These are phyloP conservation scores for Netelia inedita DNA, from an alignment of 2,888 invertebrate species.

Conservation along the genomic window DNA sequence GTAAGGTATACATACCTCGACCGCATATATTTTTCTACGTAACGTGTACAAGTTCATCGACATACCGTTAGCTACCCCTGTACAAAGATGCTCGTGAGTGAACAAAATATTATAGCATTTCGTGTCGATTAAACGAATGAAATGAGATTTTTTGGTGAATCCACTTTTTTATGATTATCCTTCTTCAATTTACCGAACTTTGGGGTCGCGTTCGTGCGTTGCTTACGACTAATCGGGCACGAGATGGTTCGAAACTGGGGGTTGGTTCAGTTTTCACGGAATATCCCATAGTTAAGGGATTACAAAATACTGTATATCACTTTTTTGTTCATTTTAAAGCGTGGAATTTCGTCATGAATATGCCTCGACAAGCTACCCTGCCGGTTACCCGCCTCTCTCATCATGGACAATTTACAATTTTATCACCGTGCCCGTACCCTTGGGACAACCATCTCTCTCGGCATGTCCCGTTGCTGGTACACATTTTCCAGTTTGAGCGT, in stretches of 20 bases:
- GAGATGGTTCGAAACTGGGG: too few relatives aligned
- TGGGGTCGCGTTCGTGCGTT: neutral
- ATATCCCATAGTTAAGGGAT: neutral
- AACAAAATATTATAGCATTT: neutral
- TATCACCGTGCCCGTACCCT: slow-evolving; percentile 30
- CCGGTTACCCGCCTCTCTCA: slow-evolving; percentile 23
- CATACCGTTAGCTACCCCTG: neutral
- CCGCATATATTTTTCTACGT: neutral
- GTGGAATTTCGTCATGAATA: slow-evolving; percentile 65
- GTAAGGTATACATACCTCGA: neutral
- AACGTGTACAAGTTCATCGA: neutral
- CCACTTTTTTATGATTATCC: too few relatives aligned
- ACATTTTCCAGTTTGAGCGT: slow-evolving; percentile 17
- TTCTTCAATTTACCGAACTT: neutral
- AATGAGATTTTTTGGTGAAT: neutral
- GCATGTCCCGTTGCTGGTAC: neutral
- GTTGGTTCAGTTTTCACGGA: too few relatives aligned
- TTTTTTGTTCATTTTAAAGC: slow-evolving; percentile 35
- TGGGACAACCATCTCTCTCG: slow-evolving; percentile 12
- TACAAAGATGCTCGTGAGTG: neutral
- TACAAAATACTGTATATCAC: neutral
- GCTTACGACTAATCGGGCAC: too few relatives aligned
- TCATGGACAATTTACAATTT: slow-evolving; percentile 64
- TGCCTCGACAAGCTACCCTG: slow-evolving; percentile 33
- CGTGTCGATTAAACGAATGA: neutral